Evolutionary conservation across 2,888 invertebrate genomes (phyloP), one percentile per base, ranked within the genome.

Genomic region (Lagria hirta): DNA sequence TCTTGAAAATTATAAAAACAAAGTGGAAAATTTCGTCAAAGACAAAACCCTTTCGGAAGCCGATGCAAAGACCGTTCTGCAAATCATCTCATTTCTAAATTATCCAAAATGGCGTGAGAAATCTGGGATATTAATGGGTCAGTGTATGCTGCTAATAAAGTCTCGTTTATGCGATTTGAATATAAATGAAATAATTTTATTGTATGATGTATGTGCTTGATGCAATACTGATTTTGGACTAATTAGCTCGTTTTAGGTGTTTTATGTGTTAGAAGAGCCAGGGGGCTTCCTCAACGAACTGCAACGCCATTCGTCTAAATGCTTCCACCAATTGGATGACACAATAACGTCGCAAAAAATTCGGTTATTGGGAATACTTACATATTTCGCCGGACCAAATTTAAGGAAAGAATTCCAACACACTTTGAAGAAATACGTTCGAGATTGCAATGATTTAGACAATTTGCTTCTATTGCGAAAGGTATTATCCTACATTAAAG

Each of bases 221-320:
- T n/a, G n/a, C 11, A 10, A 27, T 37, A 23, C 2, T 8, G 8
- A 35, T 14, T 14, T 24, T 18, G 13, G n/a, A 23, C 24, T 10
- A 15, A 13, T 11, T 17, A 13, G 6, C 20, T 27, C n/a, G 22
- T 26, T 28, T 20, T 55, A 75, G 62, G 61, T 75, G 17, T 73
- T 75, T 54, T 68, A 60, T 32, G 68, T 74, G 58, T 73, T 66
- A 41, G 75, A 77, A 43, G 78, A 79, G 57, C 79, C 79, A 2
- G 75, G 74, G 1, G 58, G 62, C 2, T 51, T 78, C 2, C 55
- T 73, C 1, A 67, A 66, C 24, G 68, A 70, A 17, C 61, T 78
- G 0, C 71, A 73, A 26, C 53, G 69, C 32, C 65, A 66, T 16
- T 68, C 73, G 0, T 69, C 70, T 27, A 64, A 67, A 41, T 58